Percentiles rank a stretch among this genome's conserved stretches.
Evolutionary conservation across 2,797 vertebrate species (phyloP).

Genomic region (Myotis myotis): DNA sequence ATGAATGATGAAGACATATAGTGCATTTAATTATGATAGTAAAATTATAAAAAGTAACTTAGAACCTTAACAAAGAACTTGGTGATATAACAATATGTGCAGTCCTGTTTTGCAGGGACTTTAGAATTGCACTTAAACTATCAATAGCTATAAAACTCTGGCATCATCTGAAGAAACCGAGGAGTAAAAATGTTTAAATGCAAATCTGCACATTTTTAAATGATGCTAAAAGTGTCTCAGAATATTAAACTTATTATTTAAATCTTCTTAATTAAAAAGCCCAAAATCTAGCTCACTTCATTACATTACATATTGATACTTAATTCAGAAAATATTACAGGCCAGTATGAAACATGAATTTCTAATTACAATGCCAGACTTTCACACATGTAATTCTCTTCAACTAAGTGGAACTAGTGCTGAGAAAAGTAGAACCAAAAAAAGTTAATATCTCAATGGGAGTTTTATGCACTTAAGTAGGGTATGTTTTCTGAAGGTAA

Average conservation of each 20-base stretch:
- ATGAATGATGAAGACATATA: slow-evolving; percentile 15
- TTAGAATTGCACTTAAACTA: slow-evolving; percentile 3
- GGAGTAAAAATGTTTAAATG: background rate
- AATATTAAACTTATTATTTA: slow-evolving; percentile 19
- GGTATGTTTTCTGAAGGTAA: background rate
- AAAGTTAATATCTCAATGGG: background rate
- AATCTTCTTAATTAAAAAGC: background rate
- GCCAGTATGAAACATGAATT: background rate
- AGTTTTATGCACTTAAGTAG: background rate
- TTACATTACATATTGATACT: background rate
- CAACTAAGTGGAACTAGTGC: background rate
- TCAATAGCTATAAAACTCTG: background rate
- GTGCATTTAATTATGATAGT: background rate
- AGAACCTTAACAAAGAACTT: background rate
- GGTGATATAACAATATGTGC: background rate
- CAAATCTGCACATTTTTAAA: background rate
- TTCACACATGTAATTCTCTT: background rate
- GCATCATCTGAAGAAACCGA: background rate
- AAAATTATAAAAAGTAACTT: slow-evolving; percentile 30
- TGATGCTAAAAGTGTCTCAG: background rate
- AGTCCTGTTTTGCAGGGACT: background rate
- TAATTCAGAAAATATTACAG: background rate
- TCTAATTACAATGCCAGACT: background rate
- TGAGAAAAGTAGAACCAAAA: background rate
- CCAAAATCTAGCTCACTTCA: background rate